A percentile compares a stretch with the other conserved stretches of the same genome.
Conservation (phyloP, 2,113 vertebrate genomes). For the Chloebia gouldiae region DNA sequence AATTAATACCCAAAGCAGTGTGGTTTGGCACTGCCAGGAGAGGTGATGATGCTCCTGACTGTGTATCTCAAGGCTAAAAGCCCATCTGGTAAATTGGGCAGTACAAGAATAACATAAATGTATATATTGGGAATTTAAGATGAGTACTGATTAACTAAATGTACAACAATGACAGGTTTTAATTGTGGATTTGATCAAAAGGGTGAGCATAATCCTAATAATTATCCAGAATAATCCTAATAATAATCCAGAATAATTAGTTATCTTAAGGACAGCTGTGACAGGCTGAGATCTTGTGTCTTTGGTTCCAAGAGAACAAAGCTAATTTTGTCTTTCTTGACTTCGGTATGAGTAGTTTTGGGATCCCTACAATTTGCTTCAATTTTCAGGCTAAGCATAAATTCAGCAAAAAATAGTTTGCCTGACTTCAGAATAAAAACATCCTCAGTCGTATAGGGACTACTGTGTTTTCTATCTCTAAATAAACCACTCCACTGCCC, state of each 20-base stretch:
- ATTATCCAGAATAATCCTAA: neutral
- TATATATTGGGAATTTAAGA: neutral
- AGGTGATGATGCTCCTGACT: neutral
- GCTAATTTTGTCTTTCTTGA: neutral
- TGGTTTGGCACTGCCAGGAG: neutral
- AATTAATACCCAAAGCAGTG: neutral
- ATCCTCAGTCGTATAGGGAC: neutral
- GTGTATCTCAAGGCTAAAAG: neutral
- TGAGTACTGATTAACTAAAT: neutral
- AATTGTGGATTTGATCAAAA: neutral
- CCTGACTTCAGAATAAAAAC: neutral
- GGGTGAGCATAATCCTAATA: neutral
- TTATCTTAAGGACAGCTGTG: neutral
- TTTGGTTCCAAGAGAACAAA: neutral
- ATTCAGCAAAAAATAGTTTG: neutral
- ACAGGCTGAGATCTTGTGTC: neutral
- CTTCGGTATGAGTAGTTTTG: neutral
- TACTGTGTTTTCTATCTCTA: neutral
- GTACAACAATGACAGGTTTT: neutral
- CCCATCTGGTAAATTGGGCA: neutral
- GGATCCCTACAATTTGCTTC: conserved; percentile 14
- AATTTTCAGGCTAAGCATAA: neutral
- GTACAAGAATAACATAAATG: neutral
- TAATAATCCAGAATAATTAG: neutral
- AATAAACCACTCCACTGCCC: neutral